Percentiles rank a stretch among this genome's conserved stretches.
phyloP scores from a whole-genome alignment of 2,113 vertebrate genomes.

The Stegastes partitus region DNA sequence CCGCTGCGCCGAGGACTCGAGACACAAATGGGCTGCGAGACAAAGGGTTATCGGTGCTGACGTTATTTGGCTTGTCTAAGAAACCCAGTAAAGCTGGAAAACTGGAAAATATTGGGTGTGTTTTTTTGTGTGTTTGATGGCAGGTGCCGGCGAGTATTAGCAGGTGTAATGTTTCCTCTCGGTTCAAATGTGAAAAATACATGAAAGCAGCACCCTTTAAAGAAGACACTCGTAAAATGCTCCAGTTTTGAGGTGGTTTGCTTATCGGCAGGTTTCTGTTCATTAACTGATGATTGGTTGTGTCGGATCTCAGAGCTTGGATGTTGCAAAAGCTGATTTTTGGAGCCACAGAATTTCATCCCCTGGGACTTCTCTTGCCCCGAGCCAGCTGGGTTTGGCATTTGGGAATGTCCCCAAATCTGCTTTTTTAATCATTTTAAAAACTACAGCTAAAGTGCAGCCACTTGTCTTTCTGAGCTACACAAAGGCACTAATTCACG shows the following conservation, averaged over 20 bases:
- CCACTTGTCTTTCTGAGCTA: neutral
- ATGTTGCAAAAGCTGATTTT: neutral
- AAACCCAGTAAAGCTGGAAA: neutral
- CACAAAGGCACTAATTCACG: neutral
- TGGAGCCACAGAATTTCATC: neutral
- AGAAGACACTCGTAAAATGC: too few relatives aligned
- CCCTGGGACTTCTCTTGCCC: neutral
- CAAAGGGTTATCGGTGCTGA: conserved; percentile 41
- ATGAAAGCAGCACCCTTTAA: too few relatives aligned
- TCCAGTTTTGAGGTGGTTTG: too few relatives aligned
- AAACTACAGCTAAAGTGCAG: neutral
- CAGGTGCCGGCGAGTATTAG: conserved; percentile 30
- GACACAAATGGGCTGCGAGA: conserved; percentile 43
- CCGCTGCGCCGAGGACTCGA: conserved; percentile 32
- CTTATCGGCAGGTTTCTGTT: too few relatives aligned
- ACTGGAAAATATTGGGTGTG: neutral
- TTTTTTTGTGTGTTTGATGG: conserved; percentile 4
- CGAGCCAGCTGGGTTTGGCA: neutral
- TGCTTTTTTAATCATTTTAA: conserved; percentile 11
- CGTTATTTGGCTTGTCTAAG: conserved; percentile 38
- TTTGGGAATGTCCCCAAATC: conserved; percentile 3
- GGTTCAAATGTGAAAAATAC: conserved; percentile 9
- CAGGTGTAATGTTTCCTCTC: conserved; percentile 17
- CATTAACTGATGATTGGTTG: too few relatives aligned
- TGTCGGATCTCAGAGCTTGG: too few relatives aligned